Conservation (phyloP, 2,113 vertebrate species). For the Psettodes erumei region DNA sequence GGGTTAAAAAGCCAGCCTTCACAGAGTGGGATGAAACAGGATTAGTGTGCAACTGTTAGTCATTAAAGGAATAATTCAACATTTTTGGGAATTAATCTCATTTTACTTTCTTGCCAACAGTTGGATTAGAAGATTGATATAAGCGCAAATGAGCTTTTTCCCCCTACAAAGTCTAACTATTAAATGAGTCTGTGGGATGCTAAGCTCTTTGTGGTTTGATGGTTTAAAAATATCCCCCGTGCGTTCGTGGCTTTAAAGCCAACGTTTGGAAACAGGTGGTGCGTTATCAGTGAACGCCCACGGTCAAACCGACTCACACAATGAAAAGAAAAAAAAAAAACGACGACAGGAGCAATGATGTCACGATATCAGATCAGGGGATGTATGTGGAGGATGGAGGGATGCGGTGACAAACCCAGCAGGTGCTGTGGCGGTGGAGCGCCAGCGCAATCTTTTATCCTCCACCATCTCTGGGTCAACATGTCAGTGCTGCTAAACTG, state of each 20-base stretch:
- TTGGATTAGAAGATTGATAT: no score
- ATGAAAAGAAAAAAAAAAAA: not conserved
- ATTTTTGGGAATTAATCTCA: not conserved
- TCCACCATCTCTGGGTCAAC: constrained; percentile 36
- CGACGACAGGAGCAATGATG: no score
- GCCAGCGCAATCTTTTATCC: constrained; percentile 21
- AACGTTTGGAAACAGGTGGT: no score
- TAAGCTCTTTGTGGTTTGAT: not conserved
- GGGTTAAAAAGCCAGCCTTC: not conserved
- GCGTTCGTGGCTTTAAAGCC: no score
- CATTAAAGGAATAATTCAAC: not conserved
- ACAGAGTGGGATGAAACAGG: not conserved
- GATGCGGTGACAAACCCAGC: constrained; percentile 12
- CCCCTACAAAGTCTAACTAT: no score
- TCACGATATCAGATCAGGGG: not conserved
- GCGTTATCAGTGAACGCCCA: no score
- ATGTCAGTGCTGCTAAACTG: constrained; percentile 35
- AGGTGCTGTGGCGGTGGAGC: constrained; percentile 12
- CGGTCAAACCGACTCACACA: not conserved
- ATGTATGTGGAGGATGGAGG: not conserved
- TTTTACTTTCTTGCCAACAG: no score
- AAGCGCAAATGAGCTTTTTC: not conserved
- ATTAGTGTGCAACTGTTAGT: not conserved
- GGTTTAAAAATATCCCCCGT: no score
- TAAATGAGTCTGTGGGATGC: not conserved